Conservation (phyloP, 2,888 invertebrate genomes). For the Eupithecia insigniata region DNA sequence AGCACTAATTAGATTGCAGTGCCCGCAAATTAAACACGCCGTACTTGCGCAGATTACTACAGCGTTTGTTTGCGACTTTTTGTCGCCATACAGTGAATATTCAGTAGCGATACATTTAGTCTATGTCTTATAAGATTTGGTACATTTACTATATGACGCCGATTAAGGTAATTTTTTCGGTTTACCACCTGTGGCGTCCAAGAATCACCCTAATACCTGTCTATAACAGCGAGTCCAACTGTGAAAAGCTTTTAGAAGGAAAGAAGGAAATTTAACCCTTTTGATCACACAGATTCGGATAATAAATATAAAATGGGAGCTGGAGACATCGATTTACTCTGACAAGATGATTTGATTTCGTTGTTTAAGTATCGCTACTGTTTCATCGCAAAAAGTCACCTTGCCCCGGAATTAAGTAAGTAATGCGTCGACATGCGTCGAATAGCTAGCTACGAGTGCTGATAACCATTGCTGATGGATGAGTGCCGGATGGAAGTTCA, state of each 20-base stretch:
- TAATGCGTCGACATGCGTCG: slow-evolving; percentile 61
- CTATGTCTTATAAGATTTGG: too few relatives aligned
- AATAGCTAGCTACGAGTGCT: slow-evolving; percentile 35
- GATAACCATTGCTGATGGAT: not conserved
- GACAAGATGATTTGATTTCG: not conserved
- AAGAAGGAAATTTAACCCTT: too few relatives aligned
- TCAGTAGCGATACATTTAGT: slow-evolving; percentile 9
- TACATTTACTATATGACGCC: not conserved
- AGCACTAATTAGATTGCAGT: slow-evolving; percentile 35
- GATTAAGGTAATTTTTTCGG: not conserved
- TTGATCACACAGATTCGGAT: not conserved
- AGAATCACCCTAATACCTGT: not conserved
- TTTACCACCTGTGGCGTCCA: not conserved
- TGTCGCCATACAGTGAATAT: slow-evolving; percentile 27
- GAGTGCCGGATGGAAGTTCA: not conserved
- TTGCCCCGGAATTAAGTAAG: slow-evolving; percentile 44
- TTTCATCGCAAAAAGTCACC: slow-evolving; percentile 39
- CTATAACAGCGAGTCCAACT: too few relatives aligned
- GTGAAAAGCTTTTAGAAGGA: too few relatives aligned
- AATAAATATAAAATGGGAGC: not conserved
- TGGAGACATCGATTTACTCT: not conserved
- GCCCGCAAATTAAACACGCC: slow-evolving; percentile 32
- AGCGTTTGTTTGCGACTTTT: slow-evolving; percentile 45
- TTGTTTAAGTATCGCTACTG: slow-evolving; percentile 2
- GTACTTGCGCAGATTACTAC: slow-evolving; percentile 57